Base-by-base conservation (phyloP, 23 tunicate genomes). In the Trididemnum clinides region DNA sequence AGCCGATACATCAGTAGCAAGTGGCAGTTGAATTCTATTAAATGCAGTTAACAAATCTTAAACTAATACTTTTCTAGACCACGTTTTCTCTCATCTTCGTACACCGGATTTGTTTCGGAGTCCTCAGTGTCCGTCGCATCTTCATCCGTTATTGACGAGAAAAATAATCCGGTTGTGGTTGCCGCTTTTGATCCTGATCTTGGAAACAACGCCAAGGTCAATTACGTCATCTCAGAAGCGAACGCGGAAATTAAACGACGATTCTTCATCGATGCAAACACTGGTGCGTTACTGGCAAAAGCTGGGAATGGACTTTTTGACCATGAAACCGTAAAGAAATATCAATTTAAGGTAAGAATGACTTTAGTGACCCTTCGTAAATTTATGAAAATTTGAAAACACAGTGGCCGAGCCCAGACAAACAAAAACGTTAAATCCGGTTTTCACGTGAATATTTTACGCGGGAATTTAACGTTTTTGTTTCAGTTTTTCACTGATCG, bases 201-300 rank as follows among this genome's bases (percentile, higher is more conserved):
- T 12, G 87, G 92, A 2, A 54, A 82, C 58, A 88, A 88, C 87
- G 81, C 82, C 2, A 72, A 72, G 31, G 38, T 88, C 77, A 19
- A 30, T 4, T 88, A 78, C 35, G 18, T 26, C 31, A 72, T 88
- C 57, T 66, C 38, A 1, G 83, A 81, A 26, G 2, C 71, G 1
- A 22, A 57, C 1, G 72, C 31, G 20, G 85, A 64, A 7, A 57
- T 84, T 33, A 22, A 33, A 0, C 18, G 26, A 12, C 79, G 84
- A 20, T 87, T 87, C 39, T 27, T 50, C 21, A 72, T 87, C 57
- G 91, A 87, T 58, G 54, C 51, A 30, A 44, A 51, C 39, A 79
- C 85, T 2, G 91, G 91, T 10, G 81, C 81, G 2, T 33, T 87
- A n/a, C 80, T 72, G 27, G 33, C 91, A 31, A n/a, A 33, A 4